Conservation (phyloP, 2,888 invertebrate species). For the Drosophila colorata region DNA sequence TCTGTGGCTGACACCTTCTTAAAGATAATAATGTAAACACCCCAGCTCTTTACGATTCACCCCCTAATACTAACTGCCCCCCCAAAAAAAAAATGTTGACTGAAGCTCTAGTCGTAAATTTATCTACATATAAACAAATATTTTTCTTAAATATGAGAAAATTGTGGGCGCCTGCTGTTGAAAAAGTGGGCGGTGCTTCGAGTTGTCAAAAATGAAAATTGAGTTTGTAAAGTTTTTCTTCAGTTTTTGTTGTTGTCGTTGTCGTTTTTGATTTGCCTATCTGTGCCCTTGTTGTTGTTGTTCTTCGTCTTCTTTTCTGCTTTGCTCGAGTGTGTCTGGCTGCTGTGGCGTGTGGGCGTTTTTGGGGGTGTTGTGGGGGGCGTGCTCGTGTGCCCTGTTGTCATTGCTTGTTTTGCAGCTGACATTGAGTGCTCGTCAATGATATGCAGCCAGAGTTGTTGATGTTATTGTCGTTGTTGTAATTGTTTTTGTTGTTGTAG, state of each 20-base stretch:
- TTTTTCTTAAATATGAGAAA: conserved; percentile 76
- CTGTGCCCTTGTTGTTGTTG: conserved; percentile 28
- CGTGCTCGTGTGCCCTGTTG: conserved; percentile 67
- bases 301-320: not conserved
- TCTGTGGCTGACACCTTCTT: conserved; percentile 74
- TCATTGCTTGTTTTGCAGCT: conserved; percentile 76
- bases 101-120: conserved; percentile 66
- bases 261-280: conserved; percentile 66
- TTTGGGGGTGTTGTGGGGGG: conserved; percentile 30
- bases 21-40: conserved; percentile 62
- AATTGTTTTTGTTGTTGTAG: conserved; percentile 27
- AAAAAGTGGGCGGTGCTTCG: conserved; percentile 55
- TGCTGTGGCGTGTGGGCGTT: conserved; percentile 52
- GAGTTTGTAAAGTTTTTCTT: conserved; percentile 74
- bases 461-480: conserved; percentile 3
- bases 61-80: not conserved
- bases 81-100: conserved; percentile 25
- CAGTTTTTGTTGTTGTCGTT: conserved; percentile 14
- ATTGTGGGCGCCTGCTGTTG: conserved; percentile 45
- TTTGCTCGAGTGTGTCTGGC: conserved; percentile 49
- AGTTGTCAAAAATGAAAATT: conserved; percentile 75
- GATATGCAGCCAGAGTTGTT: conserved; percentile 67
- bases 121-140: conserved; percentile 80
- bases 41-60: conserved; percentile 25
- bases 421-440: conserved; percentile 80